Conservation (phyloP, 2,797 vertebrate species). For the Cyprinella venusta region DNA sequence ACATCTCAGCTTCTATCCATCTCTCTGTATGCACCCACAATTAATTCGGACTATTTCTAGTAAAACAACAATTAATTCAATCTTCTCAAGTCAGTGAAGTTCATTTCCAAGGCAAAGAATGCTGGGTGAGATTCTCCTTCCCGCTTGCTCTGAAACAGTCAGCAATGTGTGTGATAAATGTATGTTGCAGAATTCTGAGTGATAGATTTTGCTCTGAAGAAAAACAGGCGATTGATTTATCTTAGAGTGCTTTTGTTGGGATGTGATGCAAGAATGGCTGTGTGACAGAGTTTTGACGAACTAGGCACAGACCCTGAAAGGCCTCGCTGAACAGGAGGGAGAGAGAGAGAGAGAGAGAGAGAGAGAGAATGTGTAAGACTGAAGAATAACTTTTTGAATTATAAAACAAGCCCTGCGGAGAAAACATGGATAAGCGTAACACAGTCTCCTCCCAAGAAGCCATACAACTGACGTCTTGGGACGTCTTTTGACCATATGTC, state of each 20-base stretch:
- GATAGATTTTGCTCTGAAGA: constrained; percentile 42
- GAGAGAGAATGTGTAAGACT: not conserved
- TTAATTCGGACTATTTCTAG: not conserved
- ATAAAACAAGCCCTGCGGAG: constrained; percentile 32
- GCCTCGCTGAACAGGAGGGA: not conserved
- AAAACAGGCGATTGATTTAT: constrained; percentile 51
- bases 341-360: too few species aligned
- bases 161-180: constrained; percentile 16
- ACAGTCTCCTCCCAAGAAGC: too few species aligned
- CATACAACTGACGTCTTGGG: too few species aligned
- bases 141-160: constrained; percentile 2
- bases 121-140: constrained; percentile 1
- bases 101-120: not conserved
- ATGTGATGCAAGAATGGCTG: constrained; percentile 36
- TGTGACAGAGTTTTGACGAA: constrained; percentile 48
- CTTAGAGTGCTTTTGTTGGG: constrained; percentile 23
- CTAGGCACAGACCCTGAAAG: constrained; percentile 35
- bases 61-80: not conserved
- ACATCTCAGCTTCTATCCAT: not conserved
- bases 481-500: too few species aligned
- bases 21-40: not conserved
- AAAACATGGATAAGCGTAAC: constrained; percentile 27
- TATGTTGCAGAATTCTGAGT: constrained; percentile 34
- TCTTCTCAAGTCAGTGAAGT: not conserved
- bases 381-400: constrained; percentile 44